A percentile compares a stretch with the other conserved stretches of the same genome.
phyloP scores from a whole-genome alignment of 2,797 vertebrate species.

The Crypturellus tataupa region DNA sequence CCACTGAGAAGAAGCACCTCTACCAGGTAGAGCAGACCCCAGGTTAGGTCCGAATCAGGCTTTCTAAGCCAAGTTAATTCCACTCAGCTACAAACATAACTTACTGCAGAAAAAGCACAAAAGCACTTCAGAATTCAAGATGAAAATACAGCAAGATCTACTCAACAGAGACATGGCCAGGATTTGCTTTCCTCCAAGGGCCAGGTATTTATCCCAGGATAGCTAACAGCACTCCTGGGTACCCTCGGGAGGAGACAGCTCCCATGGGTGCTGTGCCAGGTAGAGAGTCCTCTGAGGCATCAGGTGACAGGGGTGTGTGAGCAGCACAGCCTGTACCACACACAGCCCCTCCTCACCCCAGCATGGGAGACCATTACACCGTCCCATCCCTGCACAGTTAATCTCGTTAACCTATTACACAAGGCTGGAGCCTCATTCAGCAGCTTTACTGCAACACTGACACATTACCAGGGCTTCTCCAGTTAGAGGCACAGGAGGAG shows the following conservation, averaged over 20 bases:
- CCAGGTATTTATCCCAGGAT: fast-evolving
- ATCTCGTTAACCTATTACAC: not conserved
- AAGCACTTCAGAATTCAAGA: not conserved
- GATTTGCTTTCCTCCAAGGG: not conserved
- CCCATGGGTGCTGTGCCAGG: too few relatives aligned
- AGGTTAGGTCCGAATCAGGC: not conserved
- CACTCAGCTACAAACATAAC: not conserved
- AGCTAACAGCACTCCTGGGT: not conserved
- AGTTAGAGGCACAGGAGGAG: fast-evolving
- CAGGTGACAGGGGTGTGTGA: fast-evolving
- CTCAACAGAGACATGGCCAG: not conserved
- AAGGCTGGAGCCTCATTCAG: not conserved
- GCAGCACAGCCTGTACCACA: not conserved
- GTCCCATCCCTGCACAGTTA: fast-evolving
- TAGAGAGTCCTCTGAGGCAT: not conserved
- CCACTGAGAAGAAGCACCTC: not conserved
- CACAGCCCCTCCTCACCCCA: fast-evolving
- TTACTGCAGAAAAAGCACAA: not conserved
- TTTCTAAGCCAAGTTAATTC: not conserved
- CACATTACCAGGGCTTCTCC: not conserved
- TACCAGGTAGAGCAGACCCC: not conserved
- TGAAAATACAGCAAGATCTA: not conserved
- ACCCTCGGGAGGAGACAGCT: too few relatives aligned
- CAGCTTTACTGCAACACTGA: not conserved
- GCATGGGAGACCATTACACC: fast-evolving